Base-by-base conservation (phyloP, 1,140 invertebrate species). In the Leptinotarsa undecemlineata region DNA sequence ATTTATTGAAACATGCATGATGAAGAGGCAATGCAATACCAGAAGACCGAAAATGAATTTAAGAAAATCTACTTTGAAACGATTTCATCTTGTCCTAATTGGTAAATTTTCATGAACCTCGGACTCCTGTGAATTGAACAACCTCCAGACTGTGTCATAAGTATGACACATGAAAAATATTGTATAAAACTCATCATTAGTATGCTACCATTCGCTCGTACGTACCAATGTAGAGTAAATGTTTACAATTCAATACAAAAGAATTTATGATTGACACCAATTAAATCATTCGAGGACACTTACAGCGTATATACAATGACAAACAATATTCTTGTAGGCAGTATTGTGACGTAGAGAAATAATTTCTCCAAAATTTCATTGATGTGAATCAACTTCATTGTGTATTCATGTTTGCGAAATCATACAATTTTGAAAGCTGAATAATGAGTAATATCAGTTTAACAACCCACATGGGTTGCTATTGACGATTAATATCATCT, bases 191-290 rank as follows among this genome's bases (percentile, higher is more conserved):
- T 42, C 33, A 42, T 57, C 51, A 57, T 57, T 57, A 19, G 51
- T 57, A 57, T 57, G 51, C 51, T 19, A 17, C n/a, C 15, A 4
- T 57, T 57, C 51, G 51, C 17, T 57, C 51, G 15, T 57, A 57
- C 3, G 15, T 19, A 57, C 51, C 51, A n/a, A 57, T 57, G 51
- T 57, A 57, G 51, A 57, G 15, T 57, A 57, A 57, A 57, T 57
- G 51, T 57, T 57, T 57, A 57, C 51, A 57, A 57, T 57, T 15
- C 51, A 19, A 57, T 17, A 57, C 51, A 57, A 57, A 57, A 57
- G 51, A 57, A 57, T 57, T 57, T 57, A 57, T 57, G 51, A 57
- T 57, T 57, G 51, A 57, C 51, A 57, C 51, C 51, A 57, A 57
- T 57, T 57, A 57, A 57, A 17, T 17, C 6, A 57, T 57, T 57